Percentiles rank a stretch among this genome's conserved stretches.
Conservation (phyloP, 2,797 vertebrate species). For the Peromyscus eremicus region DNA sequence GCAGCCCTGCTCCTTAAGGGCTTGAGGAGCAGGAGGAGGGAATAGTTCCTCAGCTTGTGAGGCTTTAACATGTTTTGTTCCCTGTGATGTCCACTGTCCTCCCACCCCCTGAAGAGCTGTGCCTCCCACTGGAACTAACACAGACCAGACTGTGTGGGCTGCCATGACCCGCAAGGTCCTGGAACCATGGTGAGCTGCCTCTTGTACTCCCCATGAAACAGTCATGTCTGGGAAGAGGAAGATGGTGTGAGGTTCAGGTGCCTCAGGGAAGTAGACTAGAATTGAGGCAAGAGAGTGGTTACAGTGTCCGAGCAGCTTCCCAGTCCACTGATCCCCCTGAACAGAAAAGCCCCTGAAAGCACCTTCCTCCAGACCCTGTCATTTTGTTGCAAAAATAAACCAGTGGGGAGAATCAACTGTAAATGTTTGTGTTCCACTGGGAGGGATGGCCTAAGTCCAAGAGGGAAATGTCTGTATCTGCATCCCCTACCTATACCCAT, state of each 20-base stretch:
- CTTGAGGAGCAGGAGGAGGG: background rate
- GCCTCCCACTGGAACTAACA: background rate
- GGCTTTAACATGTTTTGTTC: background rate
- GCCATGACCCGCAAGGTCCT: fast-evolving
- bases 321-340: background rate
- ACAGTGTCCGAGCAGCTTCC: conserved; percentile 29
- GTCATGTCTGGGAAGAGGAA: background rate
- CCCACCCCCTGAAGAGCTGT: background rate
- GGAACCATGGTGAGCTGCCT: fast-evolving
- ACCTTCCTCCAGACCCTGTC: background rate
- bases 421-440: background rate
- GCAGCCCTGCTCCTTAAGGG: conserved; percentile 1
- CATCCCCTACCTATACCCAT: background rate
- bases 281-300: conserved; percentile 53
- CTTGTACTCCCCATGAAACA: background rate
- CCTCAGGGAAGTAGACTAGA: conserved; percentile 56
- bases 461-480: background rate
- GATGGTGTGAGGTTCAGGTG: background rate
- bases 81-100: background rate
- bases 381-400: conserved; percentile 35
- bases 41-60: background rate
- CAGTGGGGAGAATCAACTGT: conserved; percentile 9
- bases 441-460: background rate
- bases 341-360: conserved; percentile 53
- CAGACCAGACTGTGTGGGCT: background rate